Percentiles rank a stretch among this genome's conserved stretches.
Conservation (phyloP, 1,140 invertebrate genomes). For the Neodiprion lecontei region DNA sequence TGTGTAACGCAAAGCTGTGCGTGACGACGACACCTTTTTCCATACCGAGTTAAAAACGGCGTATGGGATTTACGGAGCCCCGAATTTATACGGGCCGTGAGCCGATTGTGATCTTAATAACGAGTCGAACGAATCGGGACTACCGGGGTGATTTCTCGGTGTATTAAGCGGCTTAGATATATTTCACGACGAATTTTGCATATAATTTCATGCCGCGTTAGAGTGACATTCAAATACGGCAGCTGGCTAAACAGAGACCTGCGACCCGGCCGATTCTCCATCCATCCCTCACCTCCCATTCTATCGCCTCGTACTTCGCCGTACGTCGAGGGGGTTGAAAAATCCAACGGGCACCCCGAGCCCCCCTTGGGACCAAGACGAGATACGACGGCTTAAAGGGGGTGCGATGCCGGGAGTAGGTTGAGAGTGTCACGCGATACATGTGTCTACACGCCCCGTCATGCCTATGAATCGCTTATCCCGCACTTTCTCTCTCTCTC, state of each 20-base stretch:
- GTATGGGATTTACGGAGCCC: too few relatives aligned
- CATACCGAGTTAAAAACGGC: too few relatives aligned
- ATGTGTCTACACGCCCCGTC: neutral
- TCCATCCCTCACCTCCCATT: neutral
- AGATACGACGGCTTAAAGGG: constrained; percentile 23
- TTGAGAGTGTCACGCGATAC: constrained; percentile 2
- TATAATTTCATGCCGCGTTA: constrained; percentile 63
- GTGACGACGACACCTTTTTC: too few relatives aligned
- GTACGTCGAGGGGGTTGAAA: neutral
- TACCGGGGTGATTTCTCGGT: neutral
- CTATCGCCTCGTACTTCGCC: too few relatives aligned
- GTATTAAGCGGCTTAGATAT: constrained; percentile 42
- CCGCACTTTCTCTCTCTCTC: too few relatives aligned
- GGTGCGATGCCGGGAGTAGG: neutral
- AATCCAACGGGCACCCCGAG: neutral
- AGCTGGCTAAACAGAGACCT: constrained; percentile 60
- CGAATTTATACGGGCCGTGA: too few relatives aligned
- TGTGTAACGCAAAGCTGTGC: too few relatives aligned
- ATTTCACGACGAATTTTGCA: constrained; percentile 62
- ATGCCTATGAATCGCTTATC: neutral
- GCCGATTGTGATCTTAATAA: too few relatives aligned
- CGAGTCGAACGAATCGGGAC: too few relatives aligned
- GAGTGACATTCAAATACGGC: constrained; percentile 60
- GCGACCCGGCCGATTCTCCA: constrained; percentile 10
- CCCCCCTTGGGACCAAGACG: constrained; percentile 27